Evolutionary conservation across 1,140 invertebrate genomes (phyloP).

Genomic region (Bombus turneri): DNA sequence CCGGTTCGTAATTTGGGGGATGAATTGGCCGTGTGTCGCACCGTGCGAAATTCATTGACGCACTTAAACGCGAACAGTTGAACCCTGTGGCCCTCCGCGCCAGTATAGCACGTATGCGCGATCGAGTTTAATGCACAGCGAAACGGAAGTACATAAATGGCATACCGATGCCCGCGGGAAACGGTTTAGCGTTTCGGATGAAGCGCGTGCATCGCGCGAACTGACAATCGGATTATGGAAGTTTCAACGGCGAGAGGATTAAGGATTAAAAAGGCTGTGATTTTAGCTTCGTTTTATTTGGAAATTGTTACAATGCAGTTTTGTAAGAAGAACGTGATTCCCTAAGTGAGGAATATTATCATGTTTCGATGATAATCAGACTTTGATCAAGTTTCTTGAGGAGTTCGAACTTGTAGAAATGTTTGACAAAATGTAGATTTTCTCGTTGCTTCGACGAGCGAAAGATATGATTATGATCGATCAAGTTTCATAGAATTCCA

Average conservation of each 20-base stretch:
- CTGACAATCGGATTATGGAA: not conserved
- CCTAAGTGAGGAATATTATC: no score
- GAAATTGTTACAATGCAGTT: not conserved
- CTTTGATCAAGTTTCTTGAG: no score
- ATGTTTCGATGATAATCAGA: no score
- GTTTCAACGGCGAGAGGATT: not conserved
- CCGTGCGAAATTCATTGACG: constrained; percentile 54
- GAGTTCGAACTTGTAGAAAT: no score
- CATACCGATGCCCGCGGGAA: constrained; percentile 30
- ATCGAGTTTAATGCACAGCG: constrained; percentile 46
- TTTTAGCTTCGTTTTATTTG: not conserved
- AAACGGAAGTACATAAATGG: constrained; percentile 56
- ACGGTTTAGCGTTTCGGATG: constrained; percentile 22
- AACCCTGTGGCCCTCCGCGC: no score
- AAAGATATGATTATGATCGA: no score
- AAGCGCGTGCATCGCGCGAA: not conserved
- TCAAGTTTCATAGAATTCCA: no score
- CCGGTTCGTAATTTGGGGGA: constrained; percentile 43
- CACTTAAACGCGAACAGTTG: constrained; percentile 45
- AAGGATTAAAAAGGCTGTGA: not conserved
- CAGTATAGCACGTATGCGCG: not conserved
- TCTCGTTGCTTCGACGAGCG: no score
- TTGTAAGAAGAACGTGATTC: not conserved
- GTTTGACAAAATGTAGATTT: no score
- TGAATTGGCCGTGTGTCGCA: constrained; percentile 27